These are phyloP conservation scores for Catharus minimus DNA, from an alignment of 2,113 vertebrate genomes.

Conservation along the genomic window DNA sequence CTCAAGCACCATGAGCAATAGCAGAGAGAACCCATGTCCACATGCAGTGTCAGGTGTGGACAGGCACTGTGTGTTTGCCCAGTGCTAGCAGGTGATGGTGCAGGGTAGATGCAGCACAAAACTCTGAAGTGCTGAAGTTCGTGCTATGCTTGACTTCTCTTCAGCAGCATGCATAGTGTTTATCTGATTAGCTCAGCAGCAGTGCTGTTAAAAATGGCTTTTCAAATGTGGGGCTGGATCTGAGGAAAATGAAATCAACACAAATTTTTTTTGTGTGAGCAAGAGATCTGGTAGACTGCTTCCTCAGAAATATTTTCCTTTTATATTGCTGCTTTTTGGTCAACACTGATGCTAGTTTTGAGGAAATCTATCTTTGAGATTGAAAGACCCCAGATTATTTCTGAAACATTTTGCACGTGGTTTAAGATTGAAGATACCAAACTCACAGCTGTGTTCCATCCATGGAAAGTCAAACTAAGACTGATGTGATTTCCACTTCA, in stretches of 20 bases:
- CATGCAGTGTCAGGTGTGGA: not conserved
- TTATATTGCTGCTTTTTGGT: not conserved
- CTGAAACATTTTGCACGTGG: not conserved
- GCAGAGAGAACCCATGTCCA: not conserved
- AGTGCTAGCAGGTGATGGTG: not conserved
- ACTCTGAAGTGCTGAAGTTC: not conserved
- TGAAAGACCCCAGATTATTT: not conserved
- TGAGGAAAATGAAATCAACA: not conserved
- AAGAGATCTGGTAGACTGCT: not conserved
- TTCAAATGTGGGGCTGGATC: not conserved
- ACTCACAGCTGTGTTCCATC: not conserved
- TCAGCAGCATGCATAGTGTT: not conserved
- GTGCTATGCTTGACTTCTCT: not conserved
- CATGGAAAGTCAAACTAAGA: not conserved
- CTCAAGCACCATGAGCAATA: not conserved
- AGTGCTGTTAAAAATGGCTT: not conserved
- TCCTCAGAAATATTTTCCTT: not conserved
- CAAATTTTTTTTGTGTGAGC: not conserved
- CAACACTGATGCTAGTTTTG: not conserved
- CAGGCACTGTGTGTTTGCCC: not conserved
- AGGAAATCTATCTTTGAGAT: not conserved
- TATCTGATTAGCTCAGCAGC: not conserved
- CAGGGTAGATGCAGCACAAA: not conserved
- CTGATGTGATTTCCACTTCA: not conserved
- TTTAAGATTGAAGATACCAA: not conserved